These are phyloP conservation scores for Rhingia campestris DNA, from an alignment of 2,888 invertebrate species.

Conservation along the genomic window DNA sequence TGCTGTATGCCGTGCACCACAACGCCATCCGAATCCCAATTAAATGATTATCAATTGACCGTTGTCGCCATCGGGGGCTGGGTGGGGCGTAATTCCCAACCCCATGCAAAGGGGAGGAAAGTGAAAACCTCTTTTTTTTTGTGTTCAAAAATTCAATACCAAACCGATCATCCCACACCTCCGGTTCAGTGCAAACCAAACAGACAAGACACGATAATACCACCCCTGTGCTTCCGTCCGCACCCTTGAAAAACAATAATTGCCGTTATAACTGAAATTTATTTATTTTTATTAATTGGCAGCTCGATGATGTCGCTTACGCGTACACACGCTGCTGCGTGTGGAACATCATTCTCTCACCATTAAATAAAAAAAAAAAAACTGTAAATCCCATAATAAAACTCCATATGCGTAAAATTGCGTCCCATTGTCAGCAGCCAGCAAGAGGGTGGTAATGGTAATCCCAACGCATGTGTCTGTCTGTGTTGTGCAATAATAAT, in stretches of 20 bases:
- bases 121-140: background rate
- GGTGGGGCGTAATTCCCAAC: background rate
- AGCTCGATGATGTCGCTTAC: slow-evolving; percentile 14
- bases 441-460: background rate
- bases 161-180: slow-evolving; percentile 1
- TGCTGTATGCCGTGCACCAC: slow-evolving; percentile 30
- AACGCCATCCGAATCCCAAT: slow-evolving; percentile 66
- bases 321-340: background rate
- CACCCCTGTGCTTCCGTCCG: background rate
- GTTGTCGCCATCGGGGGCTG: slow-evolving; percentile 18
- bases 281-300: slow-evolving; percentile 70
- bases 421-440: slow-evolving; percentile 45
- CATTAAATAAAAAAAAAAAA: slow-evolving; percentile 1
- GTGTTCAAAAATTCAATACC: background rate
- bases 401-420: slow-evolving; percentile 66
- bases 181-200: background rate
- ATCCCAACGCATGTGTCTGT: background rate
- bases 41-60: slow-evolving; percentile 72
- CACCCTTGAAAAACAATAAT: slow-evolving; percentile 39
- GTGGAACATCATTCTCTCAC: slow-evolving; percentile 29
- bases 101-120: background rate
- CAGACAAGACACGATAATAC: background rate
- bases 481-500: slow-evolving; percentile 46
- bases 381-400: slow-evolving; percentile 40
- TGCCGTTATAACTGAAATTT: slow-evolving; percentile 64